Evolutionary conservation across 1,140 invertebrate genomes (phyloP), one percentile per base, ranked within the genome.

Genomic region (Drosophila pectinifera): DNA sequence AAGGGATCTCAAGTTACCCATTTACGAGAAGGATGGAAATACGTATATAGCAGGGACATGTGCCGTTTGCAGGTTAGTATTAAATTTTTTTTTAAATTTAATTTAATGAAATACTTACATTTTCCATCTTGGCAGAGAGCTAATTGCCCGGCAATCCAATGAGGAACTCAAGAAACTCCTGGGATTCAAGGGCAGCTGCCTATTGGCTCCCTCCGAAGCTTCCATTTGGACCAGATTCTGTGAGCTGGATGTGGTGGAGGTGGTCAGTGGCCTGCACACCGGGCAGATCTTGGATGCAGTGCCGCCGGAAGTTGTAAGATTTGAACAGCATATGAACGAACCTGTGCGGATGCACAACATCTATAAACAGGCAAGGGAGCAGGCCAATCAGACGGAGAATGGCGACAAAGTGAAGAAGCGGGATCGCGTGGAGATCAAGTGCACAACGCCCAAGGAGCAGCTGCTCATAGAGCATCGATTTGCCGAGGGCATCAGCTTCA

Each of bases 181-280:
- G 16, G 96, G 97, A 3, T 98, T 97, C 80, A 94, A 96, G 63
- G 94, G 94, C 48, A 94, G 95, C 45, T 97, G 97, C 90, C 93
- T 98, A 2, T 93, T 96, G 68, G 96, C 96, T 10, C 97, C 96
- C 75, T 95, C 96, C 14, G 97, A 98, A 93, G 94, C 95, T 2
- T 98, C 97, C 7, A 93, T 96, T 26, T 98, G 97, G 97, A 98
- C 97, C 0, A 96, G 96, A 81, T 98, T 98, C 90, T 98, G 97
- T 94, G 98, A 99, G 93, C 93, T 97, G 18, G 96, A 98, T 90
- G 93, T 97, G 14, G 76, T 85, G 7, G 51, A 81, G 10, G 59
- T 83, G 4, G 70, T 92, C 0, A 77, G 72, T 18, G 42, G 73
- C 4, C 48, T 92, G 4, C 73, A 90, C 11, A 73, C 53, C 0